Evolutionary conservation across 2,888 invertebrate genomes (phyloP).

Genomic region (Drosophila monieri): DNA sequence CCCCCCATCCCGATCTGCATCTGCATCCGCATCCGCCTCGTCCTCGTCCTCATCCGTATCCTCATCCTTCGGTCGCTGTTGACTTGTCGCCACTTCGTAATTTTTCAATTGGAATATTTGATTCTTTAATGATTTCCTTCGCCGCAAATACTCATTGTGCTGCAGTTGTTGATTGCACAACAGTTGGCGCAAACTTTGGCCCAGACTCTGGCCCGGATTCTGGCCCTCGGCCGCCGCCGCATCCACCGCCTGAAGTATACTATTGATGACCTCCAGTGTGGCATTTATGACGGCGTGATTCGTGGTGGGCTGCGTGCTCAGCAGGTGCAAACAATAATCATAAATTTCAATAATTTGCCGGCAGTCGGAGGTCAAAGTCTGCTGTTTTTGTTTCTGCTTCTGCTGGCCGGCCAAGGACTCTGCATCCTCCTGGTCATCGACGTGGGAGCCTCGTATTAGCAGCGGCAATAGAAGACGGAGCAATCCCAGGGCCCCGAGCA

Average conservation of each 20-base stretch:
- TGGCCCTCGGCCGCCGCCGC: constrained; percentile 44
- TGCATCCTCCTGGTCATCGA: constrained; percentile 67
- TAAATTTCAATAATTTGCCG: constrained; percentile 87
- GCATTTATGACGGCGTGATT: constrained; percentile 96
- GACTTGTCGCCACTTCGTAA: constrained; percentile 78
- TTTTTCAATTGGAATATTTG: constrained; percentile 84
- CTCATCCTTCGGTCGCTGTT: constrained; percentile 48
- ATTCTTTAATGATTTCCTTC: constrained; percentile 84
- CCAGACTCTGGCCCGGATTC: constrained; percentile 44
- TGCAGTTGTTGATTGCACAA: constrained; percentile 82
- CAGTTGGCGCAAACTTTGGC: constrained; percentile 78
- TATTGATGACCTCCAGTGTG: constrained; percentile 88
- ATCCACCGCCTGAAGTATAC: constrained; percentile 81
- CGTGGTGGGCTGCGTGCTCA: constrained; percentile 87
- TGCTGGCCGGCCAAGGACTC: constrained; percentile 54
- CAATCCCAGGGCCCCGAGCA: constrained; percentile 88
- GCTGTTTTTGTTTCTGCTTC: constrained; percentile 38
- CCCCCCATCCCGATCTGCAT: constrained; percentile 6
- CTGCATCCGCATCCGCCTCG: background rate
- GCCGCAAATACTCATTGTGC: constrained; percentile 83
- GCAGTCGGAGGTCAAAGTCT: constrained; percentile 66
- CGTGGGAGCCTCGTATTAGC: constrained; percentile 80
- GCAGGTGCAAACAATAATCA: constrained; percentile 90
- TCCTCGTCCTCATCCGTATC: constrained; percentile 14
- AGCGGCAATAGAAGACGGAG: constrained; percentile 87